Evolutionary conservation across 2,888 invertebrate species (phyloP).

Genomic region (Aphrophora alni): DNA sequence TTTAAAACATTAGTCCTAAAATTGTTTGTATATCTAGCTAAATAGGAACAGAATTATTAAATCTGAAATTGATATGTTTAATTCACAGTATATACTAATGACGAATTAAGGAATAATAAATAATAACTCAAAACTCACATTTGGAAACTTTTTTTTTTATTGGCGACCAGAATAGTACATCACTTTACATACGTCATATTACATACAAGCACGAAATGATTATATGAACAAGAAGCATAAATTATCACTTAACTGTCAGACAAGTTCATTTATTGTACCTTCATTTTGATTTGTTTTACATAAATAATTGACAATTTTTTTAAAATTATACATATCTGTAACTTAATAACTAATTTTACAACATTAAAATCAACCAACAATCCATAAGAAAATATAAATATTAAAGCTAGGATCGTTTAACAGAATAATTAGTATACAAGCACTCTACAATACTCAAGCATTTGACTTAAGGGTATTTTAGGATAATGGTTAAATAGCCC

Average conservation of each 20-base stretch:
- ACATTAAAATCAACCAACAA: background rate
- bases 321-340: background rate
- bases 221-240: background rate
- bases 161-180: constrained; percentile 6
- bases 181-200: background rate
- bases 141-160: too few relatives aligned
- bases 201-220: background rate
- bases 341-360: background rate
- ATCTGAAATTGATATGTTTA: too few relatives aligned
- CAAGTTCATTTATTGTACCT: background rate
- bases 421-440: too few relatives aligned
- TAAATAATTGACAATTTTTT: background rate
- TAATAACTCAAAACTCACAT: too few relatives aligned
- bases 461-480: too few relatives aligned
- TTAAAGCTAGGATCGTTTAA: background rate
- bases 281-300: background rate
- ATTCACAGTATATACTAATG: too few relatives aligned
- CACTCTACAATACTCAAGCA: background rate
- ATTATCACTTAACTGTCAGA: background rate
- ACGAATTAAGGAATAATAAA: too few relatives aligned
- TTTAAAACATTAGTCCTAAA: too few relatives aligned
- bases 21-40: too few relatives aligned
- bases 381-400: background rate
- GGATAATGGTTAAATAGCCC: too few relatives aligned
- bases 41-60: too few relatives aligned